Percentiles rank a stretch among this genome's conserved stretches.
Conservation (phyloP, 2,113 vertebrate genomes). For the Sceloporus undulatus region DNA sequence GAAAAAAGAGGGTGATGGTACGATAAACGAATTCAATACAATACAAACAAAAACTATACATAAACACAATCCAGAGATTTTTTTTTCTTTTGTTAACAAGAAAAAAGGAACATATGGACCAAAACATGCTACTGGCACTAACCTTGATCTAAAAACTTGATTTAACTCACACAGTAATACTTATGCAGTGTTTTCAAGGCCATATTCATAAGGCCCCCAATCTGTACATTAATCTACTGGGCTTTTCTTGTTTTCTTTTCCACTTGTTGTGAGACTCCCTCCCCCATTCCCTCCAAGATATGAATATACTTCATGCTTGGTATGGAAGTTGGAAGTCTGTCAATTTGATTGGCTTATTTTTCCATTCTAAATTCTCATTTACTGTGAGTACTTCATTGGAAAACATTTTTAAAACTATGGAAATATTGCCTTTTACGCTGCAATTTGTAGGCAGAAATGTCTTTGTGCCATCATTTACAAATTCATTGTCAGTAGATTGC, state of each 20-base stretch:
- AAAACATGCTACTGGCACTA: slow-evolving; percentile 25
- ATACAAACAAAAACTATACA: neutral
- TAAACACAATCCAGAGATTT: neutral
- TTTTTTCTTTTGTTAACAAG: neutral
- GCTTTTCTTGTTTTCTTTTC: neutral
- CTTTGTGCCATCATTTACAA: slow-evolving; percentile 58
- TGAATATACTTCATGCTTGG: slow-evolving; percentile 41
- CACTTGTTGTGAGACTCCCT: slow-evolving; percentile 12
- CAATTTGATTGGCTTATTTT: slow-evolving; percentile 68
- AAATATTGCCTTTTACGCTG: slow-evolving; percentile 69
- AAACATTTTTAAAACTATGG: slow-evolving; percentile 69
- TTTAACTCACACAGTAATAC: neutral
- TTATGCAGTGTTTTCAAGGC: neutral
- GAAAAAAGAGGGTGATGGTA: no score
- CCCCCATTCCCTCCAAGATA: slow-evolving; percentile 30
- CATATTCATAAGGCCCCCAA: slow-evolving; percentile 12
- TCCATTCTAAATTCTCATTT: slow-evolving; percentile 66
- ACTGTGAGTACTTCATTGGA: slow-evolving; percentile 67
- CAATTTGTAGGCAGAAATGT: slow-evolving; percentile 69
- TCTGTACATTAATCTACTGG: slow-evolving; percentile 33
- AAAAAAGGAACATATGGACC: slow-evolving; percentile 7
- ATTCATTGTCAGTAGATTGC: slow-evolving; percentile 61
- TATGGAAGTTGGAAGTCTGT: slow-evolving; percentile 60
- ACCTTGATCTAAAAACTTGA: neutral
- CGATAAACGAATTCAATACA: no score